A percentile compares a stretch with the other conserved stretches of the same genome.
phyloP scores from a whole-genome alignment of 1,140 invertebrate species.

The Drosophila pseudoananassae region DNA sequence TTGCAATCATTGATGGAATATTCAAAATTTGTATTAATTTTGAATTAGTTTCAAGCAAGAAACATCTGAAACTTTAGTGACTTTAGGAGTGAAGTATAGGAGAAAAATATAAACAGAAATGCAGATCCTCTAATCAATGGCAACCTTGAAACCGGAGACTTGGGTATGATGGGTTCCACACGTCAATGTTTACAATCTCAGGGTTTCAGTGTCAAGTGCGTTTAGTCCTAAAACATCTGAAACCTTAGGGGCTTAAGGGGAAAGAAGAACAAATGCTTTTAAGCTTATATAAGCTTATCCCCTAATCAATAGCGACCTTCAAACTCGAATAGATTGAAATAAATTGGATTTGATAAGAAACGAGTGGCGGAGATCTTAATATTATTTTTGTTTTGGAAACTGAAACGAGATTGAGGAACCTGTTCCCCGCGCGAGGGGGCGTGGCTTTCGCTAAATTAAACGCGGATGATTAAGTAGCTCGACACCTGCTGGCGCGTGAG shows the following conservation, averaged over 20 bases:
- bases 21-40: too few species aligned
- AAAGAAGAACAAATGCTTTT: neutral
- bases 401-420: constrained; percentile 28
- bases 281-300: neutral
- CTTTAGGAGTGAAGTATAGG: too few species aligned
- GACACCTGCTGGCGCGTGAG: constrained; percentile 21
- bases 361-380: constrained; percentile 1
- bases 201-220: too few species aligned
- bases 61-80: too few species aligned
- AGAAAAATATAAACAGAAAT: neutral
- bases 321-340: constrained; percentile 23
- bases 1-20: too few species aligned
- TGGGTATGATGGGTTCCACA: too few species aligned
- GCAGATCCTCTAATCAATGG: neutral
- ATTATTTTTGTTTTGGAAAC: neutral
- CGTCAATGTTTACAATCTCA: neutral
- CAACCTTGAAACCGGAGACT: neutral
- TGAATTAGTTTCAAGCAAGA: too few species aligned
- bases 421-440: constrained; percentile 17
- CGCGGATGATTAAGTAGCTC: constrained; percentile 16
- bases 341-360: constrained; percentile 33
- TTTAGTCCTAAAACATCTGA: neutral
- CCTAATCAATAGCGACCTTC: constrained; percentile 30
- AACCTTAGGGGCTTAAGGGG: neutral
- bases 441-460: constrained; percentile 13